phyloP scores from a whole-genome alignment of 2,113 vertebrate genomes.

The Gymnorhina tibicen region DNA sequence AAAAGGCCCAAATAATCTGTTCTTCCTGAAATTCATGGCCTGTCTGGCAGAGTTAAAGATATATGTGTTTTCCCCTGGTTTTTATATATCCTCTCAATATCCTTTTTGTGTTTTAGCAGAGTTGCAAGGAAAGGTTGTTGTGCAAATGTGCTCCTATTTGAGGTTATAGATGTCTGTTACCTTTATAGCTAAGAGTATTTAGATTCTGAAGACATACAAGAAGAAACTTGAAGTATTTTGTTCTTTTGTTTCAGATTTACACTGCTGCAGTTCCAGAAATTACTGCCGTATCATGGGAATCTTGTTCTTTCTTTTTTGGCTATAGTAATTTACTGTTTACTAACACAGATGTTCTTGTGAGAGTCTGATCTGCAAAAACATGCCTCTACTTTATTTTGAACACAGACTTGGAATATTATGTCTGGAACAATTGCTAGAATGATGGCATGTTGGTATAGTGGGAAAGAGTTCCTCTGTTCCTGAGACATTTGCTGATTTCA shows the following conservation, averaged over 20 bases:
- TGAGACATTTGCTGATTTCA: background rate
- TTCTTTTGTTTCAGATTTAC: background rate
- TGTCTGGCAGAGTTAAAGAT: background rate
- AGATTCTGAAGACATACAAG: background rate
- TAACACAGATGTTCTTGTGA: background rate
- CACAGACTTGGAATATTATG: background rate
- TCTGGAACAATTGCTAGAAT: background rate
- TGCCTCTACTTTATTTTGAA: background rate
- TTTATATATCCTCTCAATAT: background rate
- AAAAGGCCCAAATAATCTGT: background rate
- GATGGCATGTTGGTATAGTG: background rate
- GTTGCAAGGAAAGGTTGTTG: background rate
- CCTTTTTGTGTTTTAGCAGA: background rate
- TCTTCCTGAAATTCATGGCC: background rate
- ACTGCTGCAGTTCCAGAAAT: background rate
- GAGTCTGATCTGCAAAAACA: background rate
- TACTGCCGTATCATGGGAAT: background rate
- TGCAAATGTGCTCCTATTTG: background rate
- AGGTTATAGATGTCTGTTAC: background rate
- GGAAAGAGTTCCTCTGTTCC: background rate
- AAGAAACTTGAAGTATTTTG: background rate
- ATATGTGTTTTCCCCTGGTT: background rate
- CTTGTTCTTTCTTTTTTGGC: background rate
- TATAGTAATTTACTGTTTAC: background rate
- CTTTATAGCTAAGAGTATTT: background rate